A percentile compares a stretch with the other conserved stretches of the same genome.
These are phyloP conservation scores for Axea sp. DNA, from an alignment of 2,888 invertebrate species.

Conservation along the genomic window DNA sequence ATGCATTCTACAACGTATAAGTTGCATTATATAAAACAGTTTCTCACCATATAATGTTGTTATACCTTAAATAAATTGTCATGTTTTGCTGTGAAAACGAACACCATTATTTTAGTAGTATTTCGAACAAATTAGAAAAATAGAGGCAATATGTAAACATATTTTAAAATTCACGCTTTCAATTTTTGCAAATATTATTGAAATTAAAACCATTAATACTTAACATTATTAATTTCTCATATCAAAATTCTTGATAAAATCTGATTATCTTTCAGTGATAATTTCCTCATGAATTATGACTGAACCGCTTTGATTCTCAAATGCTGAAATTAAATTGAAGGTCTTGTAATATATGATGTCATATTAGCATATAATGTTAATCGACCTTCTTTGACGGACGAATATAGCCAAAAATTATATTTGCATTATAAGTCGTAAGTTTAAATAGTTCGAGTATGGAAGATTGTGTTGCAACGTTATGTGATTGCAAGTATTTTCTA, in stretches of 20 bases:
- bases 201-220: too few species aligned
- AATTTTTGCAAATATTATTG: too few species aligned
- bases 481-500: slow-evolving; percentile 68
- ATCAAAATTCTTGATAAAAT: slow-evolving; percentile 14
- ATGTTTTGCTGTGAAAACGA: too few species aligned
- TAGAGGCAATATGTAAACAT: too few species aligned
- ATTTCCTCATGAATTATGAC: slow-evolving; percentile 26
- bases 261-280: slow-evolving; percentile 14
- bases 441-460: slow-evolving; percentile 50
- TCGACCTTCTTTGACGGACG: slow-evolving; percentile 52
- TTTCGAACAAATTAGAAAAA: too few species aligned
- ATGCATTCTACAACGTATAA: too few species aligned
- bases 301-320: slow-evolving; percentile 28
- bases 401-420: slow-evolving; percentile 60
- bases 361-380: slow-evolving; percentile 45
- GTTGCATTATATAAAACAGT: too few species aligned
- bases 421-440: slow-evolving; percentile 56
- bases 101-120: too few species aligned
- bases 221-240: too few species aligned
- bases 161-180: too few species aligned
- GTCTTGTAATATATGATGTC: slow-evolving; percentile 52
- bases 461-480: slow-evolving; percentile 49
- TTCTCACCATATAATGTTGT: too few species aligned
- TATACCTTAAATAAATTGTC: too few species aligned
- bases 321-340: slow-evolving; percentile 32